Evolutionary conservation across 2,888 invertebrate genomes (phyloP), one percentile per base, ranked within the genome.

Genomic region (Pemphredon lugubris): DNA sequence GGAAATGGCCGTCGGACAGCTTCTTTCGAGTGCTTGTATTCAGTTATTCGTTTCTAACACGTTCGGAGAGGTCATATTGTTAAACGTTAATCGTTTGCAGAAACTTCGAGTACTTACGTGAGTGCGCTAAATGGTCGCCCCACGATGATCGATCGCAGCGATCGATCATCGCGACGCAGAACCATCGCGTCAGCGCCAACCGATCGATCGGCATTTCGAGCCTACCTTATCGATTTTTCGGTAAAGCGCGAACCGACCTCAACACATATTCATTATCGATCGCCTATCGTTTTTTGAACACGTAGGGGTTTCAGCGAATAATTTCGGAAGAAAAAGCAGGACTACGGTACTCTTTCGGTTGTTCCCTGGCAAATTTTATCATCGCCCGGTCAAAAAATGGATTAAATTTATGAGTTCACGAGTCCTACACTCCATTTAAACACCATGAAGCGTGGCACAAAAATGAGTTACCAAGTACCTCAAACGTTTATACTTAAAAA

Each of bases 21-120:
- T 72, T 76, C 80, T 79, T 63, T 63, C 67, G 68, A 72, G 61
- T 61, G 65, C 51, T 63, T 45, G 59, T 77, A 54, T 50, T 32
- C n/a, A n/a, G 44, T 58, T 75, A 69, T 47, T 69, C 7, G 51
- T 16, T 79, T 65, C 68, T 72, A 79, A 79, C 77, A 79, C 72
- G 72, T 51, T 78, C 63, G 64, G 55, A 63, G 72, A 59, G 39
- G 50, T 67, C 59, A 30, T 57, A 40, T 61, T 58, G 58, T 75
- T 75, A 81, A 75, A 60, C 20, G 61, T 79, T 72, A 66, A 74
- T 75, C 48, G 53, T 63, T 64, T 34, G 26, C 47, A 71, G 53
- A 60, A 64, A 71, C 57, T 44, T 65, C 45, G 32, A 32, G 70
- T 81, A 79, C 79, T 81, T 79, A 79, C 81, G 81, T 79, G 81